A percentile compares a stretch with the other conserved stretches of the same genome.
These are phyloP conservation scores for Cotesia typhae DNA, from an alignment of 1,140 invertebrate genomes.

Conservation along the genomic window DNA sequence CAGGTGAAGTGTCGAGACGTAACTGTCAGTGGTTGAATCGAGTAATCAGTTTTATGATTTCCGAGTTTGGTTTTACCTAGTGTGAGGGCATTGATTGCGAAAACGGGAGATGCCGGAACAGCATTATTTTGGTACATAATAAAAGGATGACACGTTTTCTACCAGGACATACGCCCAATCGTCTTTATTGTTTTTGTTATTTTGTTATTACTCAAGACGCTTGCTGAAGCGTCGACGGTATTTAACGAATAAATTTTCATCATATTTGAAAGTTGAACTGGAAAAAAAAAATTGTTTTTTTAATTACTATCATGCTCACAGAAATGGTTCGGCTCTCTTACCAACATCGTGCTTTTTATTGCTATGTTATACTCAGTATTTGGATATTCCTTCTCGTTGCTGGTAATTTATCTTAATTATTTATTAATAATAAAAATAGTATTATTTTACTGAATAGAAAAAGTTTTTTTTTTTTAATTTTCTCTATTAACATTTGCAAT, in stretches of 20 bases:
- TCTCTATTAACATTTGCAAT: too few species aligned
- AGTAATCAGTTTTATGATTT: neutral
- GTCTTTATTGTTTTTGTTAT: constrained; percentile 21
- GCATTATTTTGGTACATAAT: constrained; percentile 31
- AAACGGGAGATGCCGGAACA: constrained; percentile 31
- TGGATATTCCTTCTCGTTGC: constrained; percentile 82
- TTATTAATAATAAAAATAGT: constrained; percentile 8
- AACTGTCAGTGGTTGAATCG: too few species aligned
- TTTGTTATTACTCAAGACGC: constrained; percentile 27
- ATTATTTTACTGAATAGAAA: too few species aligned
- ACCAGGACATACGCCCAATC: constrained; percentile 23
- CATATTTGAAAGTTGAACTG: neutral
- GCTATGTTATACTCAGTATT: constrained; percentile 78
- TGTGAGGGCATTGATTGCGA: neutral
- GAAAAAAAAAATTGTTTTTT: neutral
- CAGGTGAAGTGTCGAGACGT: neutral
- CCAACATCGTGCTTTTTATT: constrained; percentile 79
- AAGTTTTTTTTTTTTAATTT: too few species aligned
- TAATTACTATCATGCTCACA: constrained; percentile 54
- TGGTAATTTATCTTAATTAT: constrained; percentile 60
- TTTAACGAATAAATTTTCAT: constrained; percentile 5
- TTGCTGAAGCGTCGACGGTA: constrained; percentile 27
- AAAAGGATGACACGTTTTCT: constrained; percentile 35
- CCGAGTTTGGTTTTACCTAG: too few species aligned
- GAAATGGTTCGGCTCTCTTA: constrained; percentile 75